phyloP scores from a whole-genome alignment of 2,888 invertebrate species.

The Apamea epomidion region DNA sequence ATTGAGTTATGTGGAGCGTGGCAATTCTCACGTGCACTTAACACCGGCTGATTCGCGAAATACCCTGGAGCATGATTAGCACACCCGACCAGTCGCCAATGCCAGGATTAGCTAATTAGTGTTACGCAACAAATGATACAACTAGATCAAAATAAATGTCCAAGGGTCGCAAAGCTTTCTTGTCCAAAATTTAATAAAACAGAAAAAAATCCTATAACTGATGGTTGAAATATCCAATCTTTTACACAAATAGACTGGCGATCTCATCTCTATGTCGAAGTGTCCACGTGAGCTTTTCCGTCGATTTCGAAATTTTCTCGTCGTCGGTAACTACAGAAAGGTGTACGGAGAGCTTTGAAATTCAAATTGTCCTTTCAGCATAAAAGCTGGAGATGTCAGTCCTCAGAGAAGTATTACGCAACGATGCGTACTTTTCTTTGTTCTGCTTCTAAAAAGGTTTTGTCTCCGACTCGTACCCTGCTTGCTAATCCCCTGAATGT shows the following conservation, averaged over 20 bases:
- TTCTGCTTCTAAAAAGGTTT: constrained; percentile 58
- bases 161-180: constrained; percentile 1
- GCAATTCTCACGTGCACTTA: constrained; percentile 87
- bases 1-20: constrained; percentile 87
- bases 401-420: constrained; percentile 50
- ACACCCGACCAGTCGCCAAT: constrained; percentile 73
- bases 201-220: background rate
- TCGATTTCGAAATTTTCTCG: background rate
- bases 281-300: background rate
- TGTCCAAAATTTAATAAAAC: background rate
- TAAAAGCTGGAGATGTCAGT: constrained; percentile 55
- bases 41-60: constrained; percentile 82
- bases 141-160: constrained; percentile 17
- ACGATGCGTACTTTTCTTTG: constrained; percentile 60
- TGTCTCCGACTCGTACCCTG: constrained; percentile 38
- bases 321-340: background rate
- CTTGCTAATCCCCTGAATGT: constrained; percentile 63
- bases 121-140: constrained; percentile 34
- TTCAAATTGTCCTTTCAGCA: constrained; percentile 44
- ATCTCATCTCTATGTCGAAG: background rate
- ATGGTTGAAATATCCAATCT: background rate
- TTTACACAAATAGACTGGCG: background rate
- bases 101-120: constrained; percentile 68
- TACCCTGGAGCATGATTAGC: constrained; percentile 81
- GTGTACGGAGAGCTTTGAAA: constrained; percentile 36